A percentile compares a stretch with the other conserved stretches of the same genome.
Evolutionary conservation across 2,888 invertebrate genomes (phyloP).

Genomic region (Ophion ventricosus): DNA sequence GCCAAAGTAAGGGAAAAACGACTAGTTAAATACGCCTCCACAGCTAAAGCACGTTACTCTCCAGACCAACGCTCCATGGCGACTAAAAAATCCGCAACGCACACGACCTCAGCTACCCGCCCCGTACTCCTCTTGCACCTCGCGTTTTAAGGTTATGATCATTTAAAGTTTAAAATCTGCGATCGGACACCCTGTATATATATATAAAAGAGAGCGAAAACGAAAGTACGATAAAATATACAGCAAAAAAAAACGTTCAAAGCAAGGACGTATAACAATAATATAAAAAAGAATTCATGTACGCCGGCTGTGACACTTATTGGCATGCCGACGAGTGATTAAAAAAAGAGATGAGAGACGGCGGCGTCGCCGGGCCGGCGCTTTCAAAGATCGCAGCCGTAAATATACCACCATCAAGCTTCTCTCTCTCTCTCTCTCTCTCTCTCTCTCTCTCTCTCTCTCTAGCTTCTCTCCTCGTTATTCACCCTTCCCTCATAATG

Average conservation of each 20-base stretch:
- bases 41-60: too few relatives aligned
- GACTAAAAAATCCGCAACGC: too few relatives aligned
- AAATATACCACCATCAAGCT: not conserved
- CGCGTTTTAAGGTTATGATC: too few relatives aligned
- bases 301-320: not conserved
- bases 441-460: not conserved
- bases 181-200: too few relatives aligned
- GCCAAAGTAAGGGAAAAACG: too few relatives aligned
- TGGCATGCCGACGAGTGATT: slow-evolving; percentile 7
- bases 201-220: too few relatives aligned
- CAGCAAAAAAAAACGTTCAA: not conserved
- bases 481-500: slow-evolving; percentile 12
- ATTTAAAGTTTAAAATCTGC: too few relatives aligned
- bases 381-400: slow-evolving; percentile 8
- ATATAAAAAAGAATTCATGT: not conserved
- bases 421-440: slow-evolving; percentile 7
- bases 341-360: not conserved
- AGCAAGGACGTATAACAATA: not conserved
- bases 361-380: slow-evolving; percentile 33
- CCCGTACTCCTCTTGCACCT: too few relatives aligned
- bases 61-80: too few relatives aligned
- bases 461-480: not conserved
- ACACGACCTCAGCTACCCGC: too few relatives aligned
- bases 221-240: not conserved
- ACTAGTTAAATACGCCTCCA: too few relatives aligned